These are phyloP conservation scores for Epinephelus coioides DNA, from an alignment of 2,797 vertebrate species.

Conservation along the genomic window DNA sequence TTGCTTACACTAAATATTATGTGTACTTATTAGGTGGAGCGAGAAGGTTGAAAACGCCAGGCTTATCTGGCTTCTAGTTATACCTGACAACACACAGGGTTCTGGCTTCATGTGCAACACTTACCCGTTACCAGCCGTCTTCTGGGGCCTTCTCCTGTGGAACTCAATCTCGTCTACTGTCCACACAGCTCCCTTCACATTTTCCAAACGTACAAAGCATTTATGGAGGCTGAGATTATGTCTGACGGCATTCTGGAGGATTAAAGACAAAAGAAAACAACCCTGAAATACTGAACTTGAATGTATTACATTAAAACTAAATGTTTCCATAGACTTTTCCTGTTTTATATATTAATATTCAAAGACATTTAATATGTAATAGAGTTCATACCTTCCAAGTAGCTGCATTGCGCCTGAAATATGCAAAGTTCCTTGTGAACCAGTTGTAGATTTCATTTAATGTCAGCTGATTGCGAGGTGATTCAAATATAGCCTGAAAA, in stretches of 20 bases:
- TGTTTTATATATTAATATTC: background rate
- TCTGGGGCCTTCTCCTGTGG: conserved; percentile 98
- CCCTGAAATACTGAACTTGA: background rate
- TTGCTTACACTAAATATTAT: conserved; percentile 61
- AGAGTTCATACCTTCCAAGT: conserved; percentile 95
- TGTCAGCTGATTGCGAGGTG: conserved; percentile 98
- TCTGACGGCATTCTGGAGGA: conserved; percentile 95
- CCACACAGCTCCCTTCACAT: conserved; percentile 99
- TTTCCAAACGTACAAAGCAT: conserved; percentile 99
- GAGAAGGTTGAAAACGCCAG: conserved; percentile 46
- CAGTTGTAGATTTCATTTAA: conserved; percentile 99
- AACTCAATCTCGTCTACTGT: conserved; percentile 99
- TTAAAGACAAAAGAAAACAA: background rate
- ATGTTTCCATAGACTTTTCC: background rate
- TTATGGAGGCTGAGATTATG: conserved; percentile 99
- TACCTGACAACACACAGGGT: conserved; percentile 3
- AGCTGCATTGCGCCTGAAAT: conserved; percentile 97
- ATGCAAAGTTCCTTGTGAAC: conserved; percentile 99
- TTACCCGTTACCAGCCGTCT: conserved; percentile 92
- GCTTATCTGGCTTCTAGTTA: conserved; percentile 20
- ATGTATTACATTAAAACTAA: background rate
- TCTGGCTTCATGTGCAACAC: conserved; percentile 11
- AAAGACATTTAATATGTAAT: background rate
- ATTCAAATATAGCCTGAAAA: conserved; percentile 96
- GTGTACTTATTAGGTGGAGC: conserved; percentile 30